A percentile compares a stretch with the other conserved stretches of the same genome.
These are phyloP conservation scores for Parauchenoglanis ngamensis DNA, from an alignment of 2,797 vertebrate species.

Conservation along the genomic window DNA sequence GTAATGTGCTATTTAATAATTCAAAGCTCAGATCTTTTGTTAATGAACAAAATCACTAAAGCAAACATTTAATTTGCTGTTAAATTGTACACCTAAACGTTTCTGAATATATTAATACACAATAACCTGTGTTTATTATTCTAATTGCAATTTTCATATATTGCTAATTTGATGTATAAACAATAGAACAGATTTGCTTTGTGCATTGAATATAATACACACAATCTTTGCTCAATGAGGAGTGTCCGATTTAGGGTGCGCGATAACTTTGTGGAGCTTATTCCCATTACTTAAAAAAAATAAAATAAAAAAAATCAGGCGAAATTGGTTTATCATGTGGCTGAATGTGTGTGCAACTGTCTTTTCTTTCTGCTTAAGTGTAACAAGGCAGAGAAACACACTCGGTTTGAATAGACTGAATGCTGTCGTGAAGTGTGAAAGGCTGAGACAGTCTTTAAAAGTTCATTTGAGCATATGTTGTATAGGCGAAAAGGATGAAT, in stretches of 20 bases:
- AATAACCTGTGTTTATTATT: too few relatives aligned
- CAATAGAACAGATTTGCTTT: not conserved
- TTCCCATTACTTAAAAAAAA: not conserved
- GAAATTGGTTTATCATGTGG: slow-evolving; percentile 17
- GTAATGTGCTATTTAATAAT: not conserved
- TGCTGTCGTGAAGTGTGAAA: slow-evolving; percentile 54
- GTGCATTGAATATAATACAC: not conserved
- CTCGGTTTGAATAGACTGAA: slow-evolving; percentile 32
- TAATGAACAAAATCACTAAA: not conserved
- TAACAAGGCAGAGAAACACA: slow-evolving; percentile 48
- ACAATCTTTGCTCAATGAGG: not conserved
- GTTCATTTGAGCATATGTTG: slow-evolving; percentile 52
- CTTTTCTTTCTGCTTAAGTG: slow-evolving; percentile 44
- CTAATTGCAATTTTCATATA: too few relatives aligned
- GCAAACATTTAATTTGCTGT: not conserved
- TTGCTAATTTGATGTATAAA: not conserved
- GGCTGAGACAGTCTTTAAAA: slow-evolving; percentile 58
- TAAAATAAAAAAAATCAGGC: not conserved
- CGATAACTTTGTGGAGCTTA: not conserved
- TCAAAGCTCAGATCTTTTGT: not conserved
- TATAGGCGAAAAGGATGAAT: slow-evolving; percentile 53
- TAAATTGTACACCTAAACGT: not conserved
- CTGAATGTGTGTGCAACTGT: slow-evolving; percentile 42
- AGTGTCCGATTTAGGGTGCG: slow-evolving; percentile 52
- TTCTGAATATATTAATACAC: not conserved